Evolutionary conservation across 2,113 vertebrate genomes (phyloP).

Genomic region (Casuarius casuarius): DNA sequence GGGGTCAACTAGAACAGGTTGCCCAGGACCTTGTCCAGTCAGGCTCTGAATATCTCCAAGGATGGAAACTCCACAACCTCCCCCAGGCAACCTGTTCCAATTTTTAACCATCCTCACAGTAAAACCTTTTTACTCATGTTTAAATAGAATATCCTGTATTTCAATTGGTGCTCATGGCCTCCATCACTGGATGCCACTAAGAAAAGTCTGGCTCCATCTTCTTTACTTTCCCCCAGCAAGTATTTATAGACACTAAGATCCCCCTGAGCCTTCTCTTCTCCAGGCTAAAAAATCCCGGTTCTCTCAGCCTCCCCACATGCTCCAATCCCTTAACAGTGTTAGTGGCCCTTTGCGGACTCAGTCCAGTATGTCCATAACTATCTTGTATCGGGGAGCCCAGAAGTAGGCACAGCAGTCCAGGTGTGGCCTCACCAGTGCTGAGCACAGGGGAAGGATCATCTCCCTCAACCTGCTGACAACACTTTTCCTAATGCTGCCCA

Average conservation of each 20-base stretch:
- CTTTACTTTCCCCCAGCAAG: background rate
- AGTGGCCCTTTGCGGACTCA: fast-evolving
- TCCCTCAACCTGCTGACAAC: fast-evolving
- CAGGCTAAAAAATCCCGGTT: background rate
- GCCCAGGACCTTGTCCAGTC: fast-evolving
- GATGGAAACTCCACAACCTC: background rate
- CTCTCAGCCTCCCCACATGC: background rate
- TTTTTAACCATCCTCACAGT: background rate
- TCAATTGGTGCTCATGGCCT: background rate
- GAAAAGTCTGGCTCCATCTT: background rate
- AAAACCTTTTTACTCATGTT: background rate
- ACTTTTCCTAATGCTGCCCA: background rate
- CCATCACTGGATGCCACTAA: background rate
- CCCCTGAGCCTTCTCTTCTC: background rate
- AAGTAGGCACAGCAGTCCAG: background rate
- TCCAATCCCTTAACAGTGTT: background rate
- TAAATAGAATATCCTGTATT: background rate
- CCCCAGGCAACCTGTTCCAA: background rate
- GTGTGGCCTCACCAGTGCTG: background rate
- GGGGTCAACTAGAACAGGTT: background rate
- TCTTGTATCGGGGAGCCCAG: background rate
- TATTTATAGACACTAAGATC: background rate
- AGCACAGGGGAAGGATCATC: background rate
- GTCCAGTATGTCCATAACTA: background rate
- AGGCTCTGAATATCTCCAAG: background rate